Percentiles rank a stretch among this genome's conserved stretches.
phyloP scores from a whole-genome alignment of 2,888 invertebrate genomes.

The Allophyes oxyacanthae region DNA sequence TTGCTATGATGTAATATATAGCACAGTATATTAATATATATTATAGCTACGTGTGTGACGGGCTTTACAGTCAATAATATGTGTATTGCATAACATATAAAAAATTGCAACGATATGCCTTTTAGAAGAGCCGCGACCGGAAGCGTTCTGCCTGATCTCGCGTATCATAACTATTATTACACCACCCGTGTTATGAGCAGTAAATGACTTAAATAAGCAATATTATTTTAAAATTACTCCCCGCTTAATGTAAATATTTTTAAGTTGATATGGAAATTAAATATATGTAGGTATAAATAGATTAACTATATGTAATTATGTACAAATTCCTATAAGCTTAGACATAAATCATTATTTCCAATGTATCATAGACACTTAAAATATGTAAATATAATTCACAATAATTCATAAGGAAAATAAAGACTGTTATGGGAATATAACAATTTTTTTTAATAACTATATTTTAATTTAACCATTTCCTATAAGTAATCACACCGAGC shows the following conservation, averaged over 20 bases:
- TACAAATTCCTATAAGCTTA: conserved; percentile 53
- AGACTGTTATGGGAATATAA: conserved; percentile 84
- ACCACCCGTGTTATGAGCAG: conserved; percentile 10
- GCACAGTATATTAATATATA: no score
- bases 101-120: not conserved
- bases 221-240: conserved; percentile 38
- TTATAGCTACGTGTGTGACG: no score
- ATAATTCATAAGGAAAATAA: conserved; percentile 78
- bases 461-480: conserved; percentile 43
- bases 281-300: conserved; percentile 39
- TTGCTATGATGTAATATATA: no score
- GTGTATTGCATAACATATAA: no score
- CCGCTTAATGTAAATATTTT: conserved; percentile 39
- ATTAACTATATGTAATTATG: conserved; percentile 37
- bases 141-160: not conserved
- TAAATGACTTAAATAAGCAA: conserved; percentile 17
- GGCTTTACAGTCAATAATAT: no score
- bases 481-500: not conserved
- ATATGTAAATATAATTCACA: conserved; percentile 68
- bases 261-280: conserved; percentile 48
- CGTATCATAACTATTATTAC: conserved; percentile 5
- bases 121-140: not conserved
- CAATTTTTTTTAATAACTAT: conserved; percentile 13
- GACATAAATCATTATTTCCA: conserved; percentile 47
- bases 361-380: conserved; percentile 45